phyloP scores from a whole-genome alignment of 1,140 invertebrate genomes.

The Drosophila dunni region DNA sequence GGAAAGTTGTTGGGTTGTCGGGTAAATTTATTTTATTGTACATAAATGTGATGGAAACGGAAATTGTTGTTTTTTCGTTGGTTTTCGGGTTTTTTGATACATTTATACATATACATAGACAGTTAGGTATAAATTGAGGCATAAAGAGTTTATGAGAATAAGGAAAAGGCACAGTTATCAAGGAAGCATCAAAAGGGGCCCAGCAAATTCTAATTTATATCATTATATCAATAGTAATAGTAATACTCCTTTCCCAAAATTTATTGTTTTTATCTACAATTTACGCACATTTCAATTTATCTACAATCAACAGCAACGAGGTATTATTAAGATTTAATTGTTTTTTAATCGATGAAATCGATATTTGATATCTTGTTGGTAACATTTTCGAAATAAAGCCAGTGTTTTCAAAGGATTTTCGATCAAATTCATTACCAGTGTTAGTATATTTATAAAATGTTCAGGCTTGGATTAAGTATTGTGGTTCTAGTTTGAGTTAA shows the following conservation, averaged over 20 bases:
- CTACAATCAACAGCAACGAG: too few species aligned
- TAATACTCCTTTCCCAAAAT: neutral
- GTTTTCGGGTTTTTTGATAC: conserved; percentile 39
- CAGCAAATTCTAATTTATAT: conserved; percentile 20
- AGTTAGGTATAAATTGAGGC: conserved; percentile 35
- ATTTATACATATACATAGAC: conserved; percentile 34
- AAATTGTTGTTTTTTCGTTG: conserved; percentile 57
- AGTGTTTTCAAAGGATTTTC: neutral
- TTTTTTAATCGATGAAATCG: too few species aligned
- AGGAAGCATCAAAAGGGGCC: conserved; percentile 39
- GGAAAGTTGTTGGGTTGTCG: conserved; percentile 8
- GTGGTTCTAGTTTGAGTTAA: neutral
- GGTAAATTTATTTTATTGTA: conserved; percentile 42
- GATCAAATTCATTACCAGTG: neutral
- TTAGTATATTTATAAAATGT: conserved; percentile 4
- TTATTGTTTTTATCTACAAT: too few species aligned
- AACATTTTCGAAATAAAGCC: neutral
- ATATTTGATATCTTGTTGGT: neutral
- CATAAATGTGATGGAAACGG: conserved; percentile 67
- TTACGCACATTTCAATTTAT: too few species aligned
- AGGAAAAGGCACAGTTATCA: conserved; percentile 10
- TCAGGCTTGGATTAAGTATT: neutral
- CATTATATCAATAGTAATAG: neutral
- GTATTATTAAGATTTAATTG: too few species aligned
- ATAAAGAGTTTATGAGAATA: conserved; percentile 18